Percentiles rank a stretch among this genome's conserved stretches.
Conservation (phyloP, 2,797 vertebrate genomes). For the Galaxias olidus region DNA sequence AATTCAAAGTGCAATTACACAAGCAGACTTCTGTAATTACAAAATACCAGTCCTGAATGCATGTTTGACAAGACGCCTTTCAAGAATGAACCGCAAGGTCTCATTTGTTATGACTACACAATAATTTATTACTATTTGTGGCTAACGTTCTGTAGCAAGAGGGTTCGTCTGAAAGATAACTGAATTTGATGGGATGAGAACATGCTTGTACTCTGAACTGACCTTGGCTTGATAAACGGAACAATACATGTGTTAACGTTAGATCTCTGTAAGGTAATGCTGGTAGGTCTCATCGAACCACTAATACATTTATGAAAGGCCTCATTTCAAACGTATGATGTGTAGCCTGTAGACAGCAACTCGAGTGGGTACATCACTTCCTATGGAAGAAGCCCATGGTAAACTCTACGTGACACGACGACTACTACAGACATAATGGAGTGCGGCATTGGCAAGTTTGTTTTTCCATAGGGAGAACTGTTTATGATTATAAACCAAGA, state of each 20-base stretch:
- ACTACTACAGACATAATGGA: slow-evolving; percentile 50
- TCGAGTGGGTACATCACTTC: slow-evolving; percentile 50
- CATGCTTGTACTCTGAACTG: no score
- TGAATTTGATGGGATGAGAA: no score
- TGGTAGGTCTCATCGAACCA: slow-evolving; percentile 20
- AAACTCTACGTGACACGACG: slow-evolving; percentile 33
- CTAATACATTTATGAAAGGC: slow-evolving; percentile 72
- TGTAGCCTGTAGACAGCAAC: slow-evolving; percentile 82
- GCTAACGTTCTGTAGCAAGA: no score
- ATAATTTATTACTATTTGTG: no score
- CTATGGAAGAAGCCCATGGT: slow-evolving; percentile 52
- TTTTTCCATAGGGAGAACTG: slow-evolving; percentile 56
- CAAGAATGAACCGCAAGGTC: slow-evolving; percentile 52
- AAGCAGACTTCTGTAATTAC: slow-evolving; percentile 61
- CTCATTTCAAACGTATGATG: slow-evolving; percentile 77
- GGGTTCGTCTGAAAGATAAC: no score
- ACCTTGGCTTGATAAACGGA: no score
- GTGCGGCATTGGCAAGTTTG: slow-evolving; percentile 34
- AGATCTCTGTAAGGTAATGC: neutral
- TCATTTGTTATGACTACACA: neutral
- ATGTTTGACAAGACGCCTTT: slow-evolving; percentile 79
- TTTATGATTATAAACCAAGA: slow-evolving; percentile 46
- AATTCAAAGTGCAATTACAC: slow-evolving; percentile 65
- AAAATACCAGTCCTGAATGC: slow-evolving; percentile 67
- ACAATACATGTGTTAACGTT: neutral